Evolutionary conservation across 2,113 vertebrate genomes (phyloP).

Genomic region (Onychorhynchus coronatus): DNA sequence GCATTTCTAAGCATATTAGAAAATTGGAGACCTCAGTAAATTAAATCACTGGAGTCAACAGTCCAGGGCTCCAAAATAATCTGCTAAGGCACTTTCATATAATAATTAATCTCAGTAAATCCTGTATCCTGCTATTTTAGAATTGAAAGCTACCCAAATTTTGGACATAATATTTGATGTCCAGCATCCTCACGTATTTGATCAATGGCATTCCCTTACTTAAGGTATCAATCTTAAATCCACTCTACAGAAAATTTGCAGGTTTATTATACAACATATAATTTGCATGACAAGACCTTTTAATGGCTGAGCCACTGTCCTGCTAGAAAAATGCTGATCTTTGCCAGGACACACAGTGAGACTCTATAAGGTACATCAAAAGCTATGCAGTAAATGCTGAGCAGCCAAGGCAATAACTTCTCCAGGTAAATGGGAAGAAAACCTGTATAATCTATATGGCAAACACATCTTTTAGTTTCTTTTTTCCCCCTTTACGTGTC

Average conservation of each 20-base stretch:
- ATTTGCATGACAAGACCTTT: not conserved
- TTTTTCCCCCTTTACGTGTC: not conserved
- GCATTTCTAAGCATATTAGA: conserved; percentile 62
- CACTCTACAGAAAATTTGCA: not conserved
- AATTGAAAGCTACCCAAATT: not conserved
- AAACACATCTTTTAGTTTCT: not conserved
- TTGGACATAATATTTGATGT: conserved; percentile 5
- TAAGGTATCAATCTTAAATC: not conserved
- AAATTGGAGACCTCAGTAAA: conserved; percentile 39
- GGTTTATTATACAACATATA: not conserved
- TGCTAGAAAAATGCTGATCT: not conserved
- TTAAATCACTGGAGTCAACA: conserved; percentile 60
- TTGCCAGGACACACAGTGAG: not conserved
- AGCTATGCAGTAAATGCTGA: not conserved
- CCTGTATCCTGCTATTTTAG: not conserved
- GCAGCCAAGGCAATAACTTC: not conserved
- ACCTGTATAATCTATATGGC: not conserved
- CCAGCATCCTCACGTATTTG: not conserved
- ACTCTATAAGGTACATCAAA: not conserved
- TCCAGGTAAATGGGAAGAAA: not conserved
- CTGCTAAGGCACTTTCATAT: conserved; percentile 29
- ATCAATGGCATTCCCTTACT: not conserved
- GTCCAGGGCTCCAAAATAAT: conserved; percentile 49
- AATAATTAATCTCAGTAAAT: conserved; percentile 61
- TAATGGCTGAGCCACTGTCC: not conserved